Percentiles rank a stretch among this genome's conserved stretches.
Evolutionary conservation across 2,888 invertebrate species (phyloP).

Genomic region (Odontocolon sp.): DNA sequence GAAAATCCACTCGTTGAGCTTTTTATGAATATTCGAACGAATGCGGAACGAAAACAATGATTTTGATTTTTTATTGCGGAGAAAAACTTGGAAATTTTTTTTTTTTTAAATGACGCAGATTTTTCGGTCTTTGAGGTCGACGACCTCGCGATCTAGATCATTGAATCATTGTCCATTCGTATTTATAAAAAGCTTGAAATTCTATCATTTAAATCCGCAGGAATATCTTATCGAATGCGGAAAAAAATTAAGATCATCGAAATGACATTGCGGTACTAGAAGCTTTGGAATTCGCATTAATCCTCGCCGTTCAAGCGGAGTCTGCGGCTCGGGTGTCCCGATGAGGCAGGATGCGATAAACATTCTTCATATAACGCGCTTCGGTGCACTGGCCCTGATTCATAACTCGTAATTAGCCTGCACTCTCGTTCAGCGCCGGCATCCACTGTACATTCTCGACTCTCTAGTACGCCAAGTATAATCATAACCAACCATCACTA

Average conservation of each 20-base stretch:
- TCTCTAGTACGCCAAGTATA: neutral
- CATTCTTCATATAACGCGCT: slow-evolving; percentile 59
- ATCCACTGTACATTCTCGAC: neutral
- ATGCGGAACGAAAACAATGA: no score
- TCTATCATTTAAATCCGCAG: neutral
- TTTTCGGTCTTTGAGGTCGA: no score
- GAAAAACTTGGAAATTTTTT: no score
- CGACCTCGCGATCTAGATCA: no score
- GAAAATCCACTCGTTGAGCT: neutral
- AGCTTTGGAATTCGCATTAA: slow-evolving; percentile 24
- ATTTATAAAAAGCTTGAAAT: neutral
- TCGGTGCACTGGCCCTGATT: slow-evolving; percentile 54
- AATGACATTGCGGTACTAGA: neutral
- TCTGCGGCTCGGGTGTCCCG: neutral
- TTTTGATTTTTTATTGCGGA: no score
- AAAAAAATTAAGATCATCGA: neutral
- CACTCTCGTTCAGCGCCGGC: slow-evolving; percentile 7
- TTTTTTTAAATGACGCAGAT: no score
- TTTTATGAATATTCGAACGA: no score
- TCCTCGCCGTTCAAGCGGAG: neutral
- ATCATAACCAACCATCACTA: slow-evolving; percentile 8
- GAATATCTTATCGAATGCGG: neutral
- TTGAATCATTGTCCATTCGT: no score
- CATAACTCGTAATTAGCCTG: slow-evolving; percentile 61
- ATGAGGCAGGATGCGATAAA: slow-evolving; percentile 57